These are phyloP conservation scores for Drymodes brunneopygia DNA, from an alignment of 2,113 vertebrate genomes.

Conservation along the genomic window DNA sequence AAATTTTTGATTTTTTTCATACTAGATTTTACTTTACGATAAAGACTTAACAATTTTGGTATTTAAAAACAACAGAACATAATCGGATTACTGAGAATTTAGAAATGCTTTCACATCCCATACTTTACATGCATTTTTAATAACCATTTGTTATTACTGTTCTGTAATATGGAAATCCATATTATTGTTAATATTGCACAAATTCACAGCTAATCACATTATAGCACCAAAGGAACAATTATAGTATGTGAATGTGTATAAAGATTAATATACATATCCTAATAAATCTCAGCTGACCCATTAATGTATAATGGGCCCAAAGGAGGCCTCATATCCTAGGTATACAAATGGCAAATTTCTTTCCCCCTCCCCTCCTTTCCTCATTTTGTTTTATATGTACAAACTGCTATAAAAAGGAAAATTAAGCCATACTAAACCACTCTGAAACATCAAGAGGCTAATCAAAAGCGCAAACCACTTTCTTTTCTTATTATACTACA, in stretches of 20 bases:
- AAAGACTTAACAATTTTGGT: slow-evolving; percentile 26
- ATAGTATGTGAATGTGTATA: slow-evolving; percentile 65
- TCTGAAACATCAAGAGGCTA: slow-evolving; percentile 70
- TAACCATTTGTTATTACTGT: slow-evolving; percentile 63
- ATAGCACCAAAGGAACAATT: slow-evolving; percentile 74
- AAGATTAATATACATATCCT: slow-evolving; percentile 78
- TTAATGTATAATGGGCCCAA: slow-evolving; percentile 75
- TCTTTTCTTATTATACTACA: slow-evolving; percentile 58
- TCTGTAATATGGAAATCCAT: slow-evolving; percentile 56
- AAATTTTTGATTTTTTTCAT: background rate
- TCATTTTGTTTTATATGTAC: slow-evolving; percentile 60
- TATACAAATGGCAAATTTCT: slow-evolving; percentile 69
- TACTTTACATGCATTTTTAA: slow-evolving; percentile 65
- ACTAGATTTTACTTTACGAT: background rate
- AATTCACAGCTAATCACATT: slow-evolving; percentile 74
- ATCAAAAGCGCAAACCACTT: slow-evolving; percentile 68
- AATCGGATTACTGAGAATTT: slow-evolving; percentile 1
- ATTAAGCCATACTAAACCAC: slow-evolving; percentile 68
- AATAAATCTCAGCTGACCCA: slow-evolving; percentile 75
- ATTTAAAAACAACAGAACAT: slow-evolving; percentile 29
- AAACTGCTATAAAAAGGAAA: slow-evolving; percentile 73
- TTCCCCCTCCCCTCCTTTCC: slow-evolving; percentile 22
- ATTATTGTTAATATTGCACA: slow-evolving; percentile 74
- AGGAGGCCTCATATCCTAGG: slow-evolving; percentile 67
- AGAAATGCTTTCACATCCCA: slow-evolving; percentile 1